phyloP scores from a whole-genome alignment of 1,140 invertebrate species.

The Nasonia vitripennis region DNA sequence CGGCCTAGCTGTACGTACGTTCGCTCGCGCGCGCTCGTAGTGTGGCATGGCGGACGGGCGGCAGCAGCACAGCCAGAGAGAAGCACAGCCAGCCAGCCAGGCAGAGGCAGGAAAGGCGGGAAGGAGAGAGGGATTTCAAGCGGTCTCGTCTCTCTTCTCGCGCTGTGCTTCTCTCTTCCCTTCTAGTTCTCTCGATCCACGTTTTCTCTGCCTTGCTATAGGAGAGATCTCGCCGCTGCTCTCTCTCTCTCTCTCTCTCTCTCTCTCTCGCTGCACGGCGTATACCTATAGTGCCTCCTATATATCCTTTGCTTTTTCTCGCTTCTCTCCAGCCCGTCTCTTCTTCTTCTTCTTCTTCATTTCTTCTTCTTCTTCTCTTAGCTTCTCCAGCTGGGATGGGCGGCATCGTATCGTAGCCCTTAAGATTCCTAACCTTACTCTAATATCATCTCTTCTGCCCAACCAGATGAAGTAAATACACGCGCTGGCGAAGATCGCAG shows the following conservation, averaged over 20 bases:
- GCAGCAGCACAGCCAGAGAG: constrained; percentile 55
- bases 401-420: constrained; percentile 9
- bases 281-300: constrained; percentile 6
- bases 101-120: constrained; percentile 61
- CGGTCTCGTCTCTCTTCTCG: constrained; percentile 59
- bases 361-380: constrained; percentile 39
- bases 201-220: constrained; percentile 31
- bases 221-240: not conserved
- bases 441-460: not conserved
- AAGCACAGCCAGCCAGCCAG: constrained; percentile 44
- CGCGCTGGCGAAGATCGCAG: too few species aligned
- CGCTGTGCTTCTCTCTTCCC: constrained; percentile 44
- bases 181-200: constrained; percentile 30
- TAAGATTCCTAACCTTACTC: constrained; percentile 37
- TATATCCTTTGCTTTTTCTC: constrained; percentile 35
- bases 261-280: not conserved
- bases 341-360: constrained; percentile 50
- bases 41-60: constrained; percentile 65
- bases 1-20: constrained; percentile 70
- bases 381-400: constrained; percentile 44
- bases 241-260: not conserved
- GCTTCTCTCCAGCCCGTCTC: constrained; percentile 54
- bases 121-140: constrained; percentile 60
- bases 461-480: not conserved
- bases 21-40: constrained; percentile 60